Evolutionary conservation across 2,888 invertebrate genomes (phyloP), one percentile per base, ranked within the genome.

Genomic region (Brachyptera putata): DNA sequence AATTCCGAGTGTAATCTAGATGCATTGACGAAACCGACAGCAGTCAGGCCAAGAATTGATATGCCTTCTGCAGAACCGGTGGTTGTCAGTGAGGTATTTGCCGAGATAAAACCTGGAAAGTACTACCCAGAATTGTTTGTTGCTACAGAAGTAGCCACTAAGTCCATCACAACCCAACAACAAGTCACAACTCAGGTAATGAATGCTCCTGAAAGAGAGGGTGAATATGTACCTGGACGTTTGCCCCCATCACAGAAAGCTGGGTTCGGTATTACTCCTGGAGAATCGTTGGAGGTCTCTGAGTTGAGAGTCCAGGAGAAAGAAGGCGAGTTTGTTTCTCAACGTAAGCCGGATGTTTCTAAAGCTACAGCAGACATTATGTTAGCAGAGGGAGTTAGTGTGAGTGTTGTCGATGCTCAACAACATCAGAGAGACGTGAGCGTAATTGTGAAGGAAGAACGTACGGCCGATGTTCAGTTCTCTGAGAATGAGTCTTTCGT

Each of bases 91-190:
- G 86, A 89, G 77, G 81, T 85, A 24, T 78, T 84, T 67, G 75
- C 85, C 1, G 85, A 85, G 75, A 83, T 84, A 61, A 87, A 85
- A 71, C 85, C 88, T 7, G 85, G 85, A 13, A 89, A 89, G 75
- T 88, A 87, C 70, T 84, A 87, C 70, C 89, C 89, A 2, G 87
- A 89, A 74, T 73, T 87, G 55, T 86, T 89, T 69, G 89, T 89
- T 1, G 85, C 89, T 0, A 89, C 89, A 1, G 89, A 90, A 80
- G 79, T 82, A 9, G 90, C 89, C 2, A 82, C 80, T 22, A 78
- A 82, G 71, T 79, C 82, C 60, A 73, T 89, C 0, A 76, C 85
- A 26, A 77, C 85, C 11, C 85, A 86, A 65, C 84, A 83, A 70
- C 84, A 85, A 71, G 73, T 82, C 3, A 69, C 66, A 0, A 85